Base-by-base conservation (phyloP, 2,113 vertebrate genomes). In the Dromaius novaehollandiae region DNA sequence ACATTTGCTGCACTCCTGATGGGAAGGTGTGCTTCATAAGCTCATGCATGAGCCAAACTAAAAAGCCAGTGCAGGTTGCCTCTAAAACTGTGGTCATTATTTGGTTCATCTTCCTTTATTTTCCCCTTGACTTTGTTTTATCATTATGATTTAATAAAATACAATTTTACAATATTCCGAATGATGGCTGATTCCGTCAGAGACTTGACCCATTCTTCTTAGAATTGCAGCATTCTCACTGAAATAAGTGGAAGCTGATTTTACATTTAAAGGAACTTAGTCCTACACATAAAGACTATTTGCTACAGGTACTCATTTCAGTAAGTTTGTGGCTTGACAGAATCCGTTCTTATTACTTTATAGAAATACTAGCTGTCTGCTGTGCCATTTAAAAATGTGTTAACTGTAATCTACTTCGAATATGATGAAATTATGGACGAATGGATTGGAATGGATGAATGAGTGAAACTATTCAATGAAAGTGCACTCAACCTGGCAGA, bases 401-500 rank as follows among this genome's bases (percentile, higher is more conserved):
- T 96, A 90, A 64, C 46, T 78, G 32, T 69, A 77, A 53, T 73
- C 28, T 77, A 24, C 56, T 25, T 94, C 40, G 87, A 28, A 70
- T 32, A 80, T 14, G 70, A 97, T 48, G 14, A 74, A 77, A 86
- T 86, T 88, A 51, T 69, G 53, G 44, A 50, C 79, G 26, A n/a
- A 69, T 53, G 66, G 24, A 73, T 83, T 85, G 61, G 50, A 96
- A 92, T 56, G 55, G 86, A 76, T 53, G 55, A 96, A 93, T 58
- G 48, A 82, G 66, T 53, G 63, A 90, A 58, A 81, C 42, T 25
- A 69, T 76, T 83, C 82, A 90, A 51, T 50, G n/a, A 86, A 95
- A 91, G 55, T 80, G 32, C 69, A 82, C 60, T 82, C 44, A 68
- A 63, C n/a, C 4, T 58, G 30, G 40, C 26, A 81, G 84, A 93